Base-by-base conservation (phyloP, 1,140 invertebrate species). In the Stegodyphus dumicola region DNA sequence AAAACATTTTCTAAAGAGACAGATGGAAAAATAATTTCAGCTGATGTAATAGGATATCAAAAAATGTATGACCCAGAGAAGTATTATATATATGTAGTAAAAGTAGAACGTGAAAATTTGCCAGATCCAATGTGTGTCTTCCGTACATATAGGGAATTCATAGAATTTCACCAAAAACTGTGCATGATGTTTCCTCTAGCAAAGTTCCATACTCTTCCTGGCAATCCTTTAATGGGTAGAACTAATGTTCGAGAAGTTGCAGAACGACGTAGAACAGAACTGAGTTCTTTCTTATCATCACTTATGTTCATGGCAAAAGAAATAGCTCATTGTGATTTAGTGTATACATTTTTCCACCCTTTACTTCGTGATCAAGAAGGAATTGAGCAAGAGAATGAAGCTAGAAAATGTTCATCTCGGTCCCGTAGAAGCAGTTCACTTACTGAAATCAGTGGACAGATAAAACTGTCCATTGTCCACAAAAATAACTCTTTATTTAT, bases 261-360 rank as follows among this genome's bases (percentile, higher is more conserved):
- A 0, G 96, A 98, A 89, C 95, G 95, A 89, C 93, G 98, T 70
- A 94, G 95, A 88, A 91, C 93, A 13, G 96, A 98, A 89, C 94
- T 99, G 77, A 94, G 96, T 90, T 92, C 93, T 85, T 99, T 99
- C 91, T 92, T 99, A 4, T 92, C 93, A 64, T 95, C 95, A 0
- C 91, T 99, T 64, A 96, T 98, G 91, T 92, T 93, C 89, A 94
- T 97, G 89, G 94, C 96, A 11, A 94, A 96, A 88, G 98, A 99
- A 92, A 97, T 99, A 88, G 94, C 95, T 0, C 96, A 99, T 92
- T 98, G 96, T 54, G 96, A 98, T 91, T 92, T 99, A 54, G 96
- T 99, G 7, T 99, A 99, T 90, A 99, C 98, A 1, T 99, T 99
- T 91, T 99, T 99, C 90, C 98, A 99, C 93, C 97, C 97, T 10